Conservation (phyloP, 2,113 vertebrate genomes). For the Caloenas nicobarica region DNA sequence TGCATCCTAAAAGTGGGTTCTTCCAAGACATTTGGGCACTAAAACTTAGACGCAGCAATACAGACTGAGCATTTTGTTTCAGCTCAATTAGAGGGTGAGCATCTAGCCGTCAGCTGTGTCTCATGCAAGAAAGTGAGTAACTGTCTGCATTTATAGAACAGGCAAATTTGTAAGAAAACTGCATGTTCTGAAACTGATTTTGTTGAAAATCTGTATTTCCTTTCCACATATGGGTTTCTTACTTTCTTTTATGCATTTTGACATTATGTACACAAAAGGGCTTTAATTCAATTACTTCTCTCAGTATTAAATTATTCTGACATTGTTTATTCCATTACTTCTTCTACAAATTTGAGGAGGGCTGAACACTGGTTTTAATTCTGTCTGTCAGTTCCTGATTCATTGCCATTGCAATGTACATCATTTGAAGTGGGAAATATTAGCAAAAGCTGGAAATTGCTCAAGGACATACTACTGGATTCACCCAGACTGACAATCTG, state of each 20-base stretch:
- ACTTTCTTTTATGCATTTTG: constrained; percentile 68
- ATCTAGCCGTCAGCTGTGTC: not conserved
- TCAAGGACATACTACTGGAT: constrained; percentile 58
- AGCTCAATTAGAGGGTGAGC: not conserved
- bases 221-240: constrained; percentile 59
- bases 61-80: not conserved
- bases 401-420: constrained; percentile 53
- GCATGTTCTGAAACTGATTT: constrained; percentile 52
- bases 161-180: constrained; percentile 15
- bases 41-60: not conserved
- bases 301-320: constrained; percentile 72
- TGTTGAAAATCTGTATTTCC: constrained; percentile 61
- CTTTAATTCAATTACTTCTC: constrained; percentile 67
- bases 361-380: constrained; percentile 66
- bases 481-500: constrained; percentile 6
- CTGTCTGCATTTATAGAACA: not conserved
- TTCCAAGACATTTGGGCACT: not conserved
- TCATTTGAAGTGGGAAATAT: constrained; percentile 70
- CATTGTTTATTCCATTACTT: constrained; percentile 72
- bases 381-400: constrained; percentile 62
- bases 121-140: constrained; percentile 39
- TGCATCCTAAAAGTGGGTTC: not conserved
- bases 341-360: constrained; percentile 60
- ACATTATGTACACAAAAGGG: constrained; percentile 68
- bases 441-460: constrained; percentile 63